Percentiles rank a stretch among this genome's conserved stretches.
Evolutionary conservation across 2,888 invertebrate genomes (phyloP).

Genomic region (Drosophila diplacantha): DNA sequence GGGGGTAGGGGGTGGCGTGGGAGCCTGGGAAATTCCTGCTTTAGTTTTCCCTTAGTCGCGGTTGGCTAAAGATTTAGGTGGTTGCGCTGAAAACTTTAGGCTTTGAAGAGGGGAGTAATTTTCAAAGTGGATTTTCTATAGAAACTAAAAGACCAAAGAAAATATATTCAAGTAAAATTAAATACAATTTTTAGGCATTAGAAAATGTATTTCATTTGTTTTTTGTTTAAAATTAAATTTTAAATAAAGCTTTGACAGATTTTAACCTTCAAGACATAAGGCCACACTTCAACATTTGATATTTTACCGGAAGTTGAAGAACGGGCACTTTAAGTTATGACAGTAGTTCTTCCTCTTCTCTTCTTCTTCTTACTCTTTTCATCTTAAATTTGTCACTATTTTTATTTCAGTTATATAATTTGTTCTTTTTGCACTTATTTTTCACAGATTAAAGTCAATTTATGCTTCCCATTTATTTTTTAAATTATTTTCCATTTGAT

Average conservation of each 20-base stretch:
- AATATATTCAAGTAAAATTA: not conserved
- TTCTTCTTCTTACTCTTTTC: accelerated
- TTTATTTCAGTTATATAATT: not conserved
- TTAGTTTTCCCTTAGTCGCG: constrained; percentile 33
- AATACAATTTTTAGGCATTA: not conserved
- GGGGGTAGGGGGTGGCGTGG: not conserved
- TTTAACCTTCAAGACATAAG: not conserved
- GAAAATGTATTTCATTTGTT: not conserved
- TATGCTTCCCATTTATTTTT: not conserved
- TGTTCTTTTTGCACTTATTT: not conserved
- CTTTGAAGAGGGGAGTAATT: not conserved
- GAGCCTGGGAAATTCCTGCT: constrained; percentile 1
- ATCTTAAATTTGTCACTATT: too few species aligned
- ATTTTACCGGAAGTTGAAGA: not conserved
- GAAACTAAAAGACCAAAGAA: not conserved
- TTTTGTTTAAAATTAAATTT: not conserved
- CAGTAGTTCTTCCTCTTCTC: accelerated
- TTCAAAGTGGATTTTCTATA: not conserved
- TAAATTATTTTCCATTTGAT: not conserved
- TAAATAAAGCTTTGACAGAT: not conserved
- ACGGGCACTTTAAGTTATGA: not conserved
- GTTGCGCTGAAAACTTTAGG: constrained; percentile 3
- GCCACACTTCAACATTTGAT: not conserved
- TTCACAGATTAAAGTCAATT: not conserved
- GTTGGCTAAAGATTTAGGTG: constrained; percentile 10